Evolutionary conservation across 1,140 invertebrate genomes (phyloP).

Genomic region (Hyposmocoma kahamanoa): DNA sequence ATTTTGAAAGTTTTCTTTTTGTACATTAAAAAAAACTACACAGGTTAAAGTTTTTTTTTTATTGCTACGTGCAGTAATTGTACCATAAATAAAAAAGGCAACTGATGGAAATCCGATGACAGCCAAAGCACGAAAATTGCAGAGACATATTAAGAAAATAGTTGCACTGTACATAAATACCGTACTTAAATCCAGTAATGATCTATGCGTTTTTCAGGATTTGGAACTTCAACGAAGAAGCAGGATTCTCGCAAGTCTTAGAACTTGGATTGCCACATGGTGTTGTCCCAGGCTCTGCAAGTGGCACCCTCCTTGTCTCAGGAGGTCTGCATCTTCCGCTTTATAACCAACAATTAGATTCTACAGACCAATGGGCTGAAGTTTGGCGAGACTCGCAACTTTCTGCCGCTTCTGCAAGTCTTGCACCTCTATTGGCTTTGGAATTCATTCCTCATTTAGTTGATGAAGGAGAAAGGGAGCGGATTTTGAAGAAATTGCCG

Average conservation of each 20-base stretch:
- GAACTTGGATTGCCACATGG: conserved; percentile 77
- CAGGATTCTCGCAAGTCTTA: conserved; percentile 79
- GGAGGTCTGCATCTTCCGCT: conserved; percentile 75
- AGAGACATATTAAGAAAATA: no score
- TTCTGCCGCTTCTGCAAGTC: conserved; percentile 50
- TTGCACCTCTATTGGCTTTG: conserved; percentile 60
- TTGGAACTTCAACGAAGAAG: conserved; percentile 81
- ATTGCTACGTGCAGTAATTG: no score
- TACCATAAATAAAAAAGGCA: no score
- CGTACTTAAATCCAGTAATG: no score
- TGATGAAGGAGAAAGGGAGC: conserved; percentile 59
- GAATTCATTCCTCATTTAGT: conserved; percentile 70
- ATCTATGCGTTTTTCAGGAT: conserved; percentile 76
- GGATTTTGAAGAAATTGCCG: conserved; percentile 67
- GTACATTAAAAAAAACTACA: no score
- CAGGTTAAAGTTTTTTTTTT: no score
- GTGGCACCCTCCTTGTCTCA: conserved; percentile 74
- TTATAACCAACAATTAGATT: conserved; percentile 45
- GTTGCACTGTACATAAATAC: no score
- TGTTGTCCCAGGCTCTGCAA: conserved; percentile 77
- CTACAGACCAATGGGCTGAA: conserved; percentile 45
- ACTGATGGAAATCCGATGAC: no score
- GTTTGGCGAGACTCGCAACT: conserved; percentile 58
- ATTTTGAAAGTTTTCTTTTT: no score
- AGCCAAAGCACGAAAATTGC: no score